Percentiles rank a stretch among this genome's conserved stretches.
These are phyloP conservation scores for Pissodes strobi DNA, from an alignment of 1,140 invertebrate genomes.

Conservation along the genomic window DNA sequence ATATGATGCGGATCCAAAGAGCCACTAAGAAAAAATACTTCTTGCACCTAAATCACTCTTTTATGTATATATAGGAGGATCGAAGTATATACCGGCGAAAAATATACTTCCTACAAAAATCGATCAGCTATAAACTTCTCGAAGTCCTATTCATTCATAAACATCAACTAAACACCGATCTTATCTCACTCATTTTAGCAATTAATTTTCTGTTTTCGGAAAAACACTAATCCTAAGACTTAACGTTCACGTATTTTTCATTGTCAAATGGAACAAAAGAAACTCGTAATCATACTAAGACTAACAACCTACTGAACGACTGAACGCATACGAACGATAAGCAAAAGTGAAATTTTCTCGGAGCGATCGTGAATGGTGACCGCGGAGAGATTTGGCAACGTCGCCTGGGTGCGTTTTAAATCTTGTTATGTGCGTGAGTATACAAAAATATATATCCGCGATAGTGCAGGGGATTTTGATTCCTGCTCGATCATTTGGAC, in stretches of 20 bases:
- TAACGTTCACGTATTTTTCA: no score
- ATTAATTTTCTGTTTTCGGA: not conserved
- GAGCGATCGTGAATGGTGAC: conserved; percentile 8
- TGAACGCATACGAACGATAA: conserved; percentile 11
- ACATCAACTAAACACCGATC: not conserved
- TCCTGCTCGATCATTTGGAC: not conserved
- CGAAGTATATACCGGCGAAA: no score
- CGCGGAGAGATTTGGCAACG: conserved; percentile 5
- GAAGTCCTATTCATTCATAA: not conserved
- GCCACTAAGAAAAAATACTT: no score
- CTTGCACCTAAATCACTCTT: no score
- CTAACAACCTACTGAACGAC: conserved; percentile 29
- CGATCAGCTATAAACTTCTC: not conserved
- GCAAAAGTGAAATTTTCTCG: conserved; percentile 28
- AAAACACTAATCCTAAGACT: not conserved
- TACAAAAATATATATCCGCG: not conserved
- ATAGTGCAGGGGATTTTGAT: not conserved
- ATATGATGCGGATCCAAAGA: no score
- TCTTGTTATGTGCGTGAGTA: not conserved
- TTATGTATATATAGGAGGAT: no score
- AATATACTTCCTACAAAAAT: no score
- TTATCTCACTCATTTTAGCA: not conserved
- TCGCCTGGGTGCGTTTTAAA: not conserved
- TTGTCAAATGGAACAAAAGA: no score
- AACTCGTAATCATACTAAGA: no score